A percentile compares a stretch with the other conserved stretches of the same genome.
Conservation (phyloP, 2,113 vertebrate species). For the Herpetotheres cachinnans region DNA sequence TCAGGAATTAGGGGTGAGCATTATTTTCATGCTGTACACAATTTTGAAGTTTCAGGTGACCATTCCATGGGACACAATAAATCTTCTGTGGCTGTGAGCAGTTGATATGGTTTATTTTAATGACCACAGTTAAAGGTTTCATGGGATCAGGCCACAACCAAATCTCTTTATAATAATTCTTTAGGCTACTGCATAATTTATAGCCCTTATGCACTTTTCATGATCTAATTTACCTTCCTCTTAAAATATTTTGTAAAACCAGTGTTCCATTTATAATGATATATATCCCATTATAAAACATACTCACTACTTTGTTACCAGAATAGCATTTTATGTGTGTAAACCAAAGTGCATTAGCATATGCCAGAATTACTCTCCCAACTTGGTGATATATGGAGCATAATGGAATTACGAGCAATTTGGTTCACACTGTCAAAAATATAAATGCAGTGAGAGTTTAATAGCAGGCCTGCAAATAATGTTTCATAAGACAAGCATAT, state of each 20-base stretch:
- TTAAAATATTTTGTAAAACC: constrained; percentile 77
- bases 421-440: constrained; percentile 45
- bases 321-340: constrained; percentile 28
- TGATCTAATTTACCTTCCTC: constrained; percentile 77
- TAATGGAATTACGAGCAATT: constrained; percentile 46
- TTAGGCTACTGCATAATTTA: constrained; percentile 75
- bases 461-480: not conserved
- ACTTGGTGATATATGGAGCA: not conserved
- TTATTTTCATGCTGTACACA: not conserved
- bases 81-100: constrained; percentile 10
- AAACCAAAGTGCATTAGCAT: constrained; percentile 26
- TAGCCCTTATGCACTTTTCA: constrained; percentile 74
- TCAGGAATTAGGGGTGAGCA: not conserved
- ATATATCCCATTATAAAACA: constrained; percentile 68
- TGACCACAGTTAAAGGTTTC: constrained; percentile 64
- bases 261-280: constrained; percentile 72
- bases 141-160: constrained; percentile 65
- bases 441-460: constrained; percentile 15
- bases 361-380: constrained; percentile 32
- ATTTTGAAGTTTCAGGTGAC: constrained; percentile 12
- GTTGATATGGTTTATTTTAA: constrained; percentile 65
- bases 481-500: not conserved
- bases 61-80: not conserved
- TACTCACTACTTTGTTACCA: constrained; percentile 41
- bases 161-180: constrained; percentile 76